phyloP scores from a whole-genome alignment of 2,888 invertebrate genomes.

The Torymus tubicola region DNA sequence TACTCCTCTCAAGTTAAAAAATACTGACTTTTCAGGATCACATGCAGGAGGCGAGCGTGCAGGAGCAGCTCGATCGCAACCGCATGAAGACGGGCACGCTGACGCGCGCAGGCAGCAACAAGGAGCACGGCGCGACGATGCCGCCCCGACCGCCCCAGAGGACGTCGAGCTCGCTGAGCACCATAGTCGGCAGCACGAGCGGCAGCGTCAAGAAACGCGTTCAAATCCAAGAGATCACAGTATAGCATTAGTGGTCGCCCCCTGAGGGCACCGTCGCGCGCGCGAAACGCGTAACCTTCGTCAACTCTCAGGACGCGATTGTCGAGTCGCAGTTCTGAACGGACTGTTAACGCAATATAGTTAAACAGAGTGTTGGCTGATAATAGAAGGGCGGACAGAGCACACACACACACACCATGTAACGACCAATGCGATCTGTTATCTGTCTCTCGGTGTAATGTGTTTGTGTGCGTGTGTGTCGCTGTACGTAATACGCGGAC shows the following conservation, averaged over 20 bases:
- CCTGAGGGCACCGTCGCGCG: slow-evolving; percentile 71
- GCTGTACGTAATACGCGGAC: slow-evolving; percentile 11
- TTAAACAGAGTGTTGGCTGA: too few relatives aligned
- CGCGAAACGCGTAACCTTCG: slow-evolving; percentile 73
- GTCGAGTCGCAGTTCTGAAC: slow-evolving; percentile 65
- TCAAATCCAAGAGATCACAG: slow-evolving; percentile 89
- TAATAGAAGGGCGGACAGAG: too few relatives aligned
- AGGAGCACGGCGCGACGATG: slow-evolving; percentile 63
- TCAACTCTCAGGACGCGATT: slow-evolving; percentile 63
- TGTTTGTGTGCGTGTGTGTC: too few relatives aligned
- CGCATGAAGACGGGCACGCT: slow-evolving; percentile 11
- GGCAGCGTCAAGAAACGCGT: slow-evolving; percentile 84
- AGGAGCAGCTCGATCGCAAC: slow-evolving; percentile 37
- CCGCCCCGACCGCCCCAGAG: slow-evolving; percentile 74
- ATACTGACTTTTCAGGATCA: slow-evolving; percentile 49
- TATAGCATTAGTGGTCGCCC: slow-evolving; percentile 80
- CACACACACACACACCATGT: too few relatives aligned
- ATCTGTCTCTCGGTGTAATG: too few relatives aligned
- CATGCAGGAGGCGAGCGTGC: slow-evolving; percentile 40
- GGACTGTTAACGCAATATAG: too few relatives aligned
- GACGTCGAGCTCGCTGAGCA: slow-evolving; percentile 71
- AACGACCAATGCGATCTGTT: too few relatives aligned
- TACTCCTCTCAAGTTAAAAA: background rate
- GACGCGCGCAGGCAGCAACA: background rate
- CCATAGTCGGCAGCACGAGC: slow-evolving; percentile 63